phyloP scores from a whole-genome alignment of 1,140 invertebrate genomes.

The Centruroides sculpturatus region DNA sequence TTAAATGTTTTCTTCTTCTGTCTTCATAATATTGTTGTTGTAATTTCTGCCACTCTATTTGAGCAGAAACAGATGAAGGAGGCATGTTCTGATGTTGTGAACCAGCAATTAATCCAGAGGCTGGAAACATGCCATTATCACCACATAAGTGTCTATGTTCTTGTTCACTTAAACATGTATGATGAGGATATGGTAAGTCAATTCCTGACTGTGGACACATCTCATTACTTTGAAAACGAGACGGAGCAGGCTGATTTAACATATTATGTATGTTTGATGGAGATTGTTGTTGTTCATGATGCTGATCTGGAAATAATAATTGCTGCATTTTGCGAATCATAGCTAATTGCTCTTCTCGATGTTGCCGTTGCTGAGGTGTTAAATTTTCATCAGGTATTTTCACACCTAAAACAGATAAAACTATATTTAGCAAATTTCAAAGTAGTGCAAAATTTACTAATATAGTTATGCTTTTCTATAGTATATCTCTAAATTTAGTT shows the following conservation, averaged over 20 bases:
- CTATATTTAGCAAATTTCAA: background rate
- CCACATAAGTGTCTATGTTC: constrained; percentile 7
- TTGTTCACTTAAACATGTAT: constrained; percentile 13
- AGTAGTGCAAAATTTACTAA: background rate
- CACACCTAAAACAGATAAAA: constrained; percentile 31
- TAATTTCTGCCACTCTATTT: constrained; percentile 61
- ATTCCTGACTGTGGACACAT: constrained; percentile 14
- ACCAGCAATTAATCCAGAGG: no score
- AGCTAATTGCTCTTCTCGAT: constrained; percentile 79
- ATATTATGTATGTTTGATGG: background rate
- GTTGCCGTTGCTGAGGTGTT: constrained; percentile 86
- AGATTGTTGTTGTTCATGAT: constrained; percentile 9
- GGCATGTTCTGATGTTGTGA: constrained; percentile 20
- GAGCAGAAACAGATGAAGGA: constrained; percentile 20
- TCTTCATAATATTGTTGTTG: constrained; percentile 39
- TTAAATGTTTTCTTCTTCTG: constrained; percentile 25
- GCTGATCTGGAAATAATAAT: constrained; percentile 52
- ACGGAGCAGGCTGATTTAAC: background rate
- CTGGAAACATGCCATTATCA: constrained; percentile 17
- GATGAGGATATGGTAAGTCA: constrained; percentile 11
- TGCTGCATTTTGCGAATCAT: constrained; percentile 83
- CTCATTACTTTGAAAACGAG: constrained; percentile 9
- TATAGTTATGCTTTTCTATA: no score
- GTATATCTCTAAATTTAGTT: no score
- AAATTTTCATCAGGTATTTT: constrained; percentile 88